phyloP scores from a whole-genome alignment of 2,113 vertebrate genomes.

The Nymphicus hollandicus region DNA sequence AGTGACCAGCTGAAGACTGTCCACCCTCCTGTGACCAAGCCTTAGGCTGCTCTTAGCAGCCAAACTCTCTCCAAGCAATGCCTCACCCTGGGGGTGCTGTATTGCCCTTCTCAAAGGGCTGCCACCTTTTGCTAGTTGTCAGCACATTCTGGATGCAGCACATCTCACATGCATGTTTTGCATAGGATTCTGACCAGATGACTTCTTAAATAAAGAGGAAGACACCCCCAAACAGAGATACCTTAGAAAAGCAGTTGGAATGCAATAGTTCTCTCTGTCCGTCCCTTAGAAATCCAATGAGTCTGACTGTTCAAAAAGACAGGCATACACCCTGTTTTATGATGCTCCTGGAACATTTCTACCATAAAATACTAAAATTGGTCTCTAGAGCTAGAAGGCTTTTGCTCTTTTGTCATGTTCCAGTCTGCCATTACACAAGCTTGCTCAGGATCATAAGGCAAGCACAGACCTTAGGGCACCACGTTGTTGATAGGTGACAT shows the following conservation, averaged over 20 bases:
- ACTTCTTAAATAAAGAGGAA: background rate
- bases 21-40: background rate
- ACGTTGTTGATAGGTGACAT: background rate
- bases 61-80: background rate
- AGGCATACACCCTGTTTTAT: background rate
- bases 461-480: background rate
- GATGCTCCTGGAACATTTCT: background rate
- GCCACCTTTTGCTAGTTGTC: background rate
- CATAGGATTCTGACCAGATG: background rate
- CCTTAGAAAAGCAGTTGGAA: background rate
- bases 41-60: fast-evolving
- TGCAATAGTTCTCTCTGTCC: background rate
- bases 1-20: fast-evolving
- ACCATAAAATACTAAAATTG: background rate
- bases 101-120: background rate
- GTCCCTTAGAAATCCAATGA: background rate
- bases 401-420: background rate
- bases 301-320: background rate
- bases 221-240: fast-evolving
- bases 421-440: background rate
- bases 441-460: background rate
- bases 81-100: background rate
- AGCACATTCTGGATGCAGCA: background rate
- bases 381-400: background rate
- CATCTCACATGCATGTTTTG: background rate